Percentiles rank a stretch among this genome's conserved stretches.
These are phyloP conservation scores for Chymomyza procnemis DNA, from an alignment of 2,888 invertebrate species.

Conservation along the genomic window DNA sequence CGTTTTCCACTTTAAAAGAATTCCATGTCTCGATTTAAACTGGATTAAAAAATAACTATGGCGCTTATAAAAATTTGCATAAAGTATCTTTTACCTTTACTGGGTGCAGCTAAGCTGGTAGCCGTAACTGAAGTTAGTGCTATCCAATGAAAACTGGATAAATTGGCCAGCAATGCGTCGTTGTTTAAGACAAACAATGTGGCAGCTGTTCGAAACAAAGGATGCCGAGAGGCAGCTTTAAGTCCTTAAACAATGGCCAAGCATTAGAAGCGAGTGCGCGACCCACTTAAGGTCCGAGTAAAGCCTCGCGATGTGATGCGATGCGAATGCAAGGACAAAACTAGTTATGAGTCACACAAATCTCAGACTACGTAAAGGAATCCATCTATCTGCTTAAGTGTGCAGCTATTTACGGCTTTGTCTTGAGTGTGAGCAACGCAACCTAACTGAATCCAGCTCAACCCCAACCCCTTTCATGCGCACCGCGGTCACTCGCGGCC, in stretches of 20 bases:
- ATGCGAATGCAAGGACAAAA: slow-evolving; percentile 55
- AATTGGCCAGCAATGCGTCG: slow-evolving; percentile 25
- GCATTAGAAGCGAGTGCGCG: slow-evolving; percentile 48
- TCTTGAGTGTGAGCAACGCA: slow-evolving; percentile 3
- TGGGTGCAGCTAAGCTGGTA: slow-evolving; percentile 51
- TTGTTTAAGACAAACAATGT: slow-evolving; percentile 64
- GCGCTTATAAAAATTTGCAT: slow-evolving; percentile 49
- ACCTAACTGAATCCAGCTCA: slow-evolving; percentile 22
- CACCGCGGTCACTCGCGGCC: slow-evolving; percentile 52
- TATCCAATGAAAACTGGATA: not conserved
- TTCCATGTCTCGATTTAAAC: slow-evolving; percentile 54
- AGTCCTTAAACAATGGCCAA: slow-evolving; percentile 41
- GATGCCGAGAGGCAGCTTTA: slow-evolving; percentile 40
- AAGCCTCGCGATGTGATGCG: slow-evolving; percentile 20
- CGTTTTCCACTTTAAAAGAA: slow-evolving; percentile 28
- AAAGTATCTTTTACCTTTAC: slow-evolving; percentile 52
- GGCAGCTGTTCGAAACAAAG: slow-evolving; percentile 59
- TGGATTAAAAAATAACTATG: slow-evolving; percentile 54
- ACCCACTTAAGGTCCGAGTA: slow-evolving; percentile 66
- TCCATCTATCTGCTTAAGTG: slow-evolving; percentile 29
- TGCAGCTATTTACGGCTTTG: slow-evolving; percentile 44
- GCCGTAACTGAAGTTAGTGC: slow-evolving; percentile 55
- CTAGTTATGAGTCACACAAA: slow-evolving; percentile 71
- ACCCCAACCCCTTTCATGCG: slow-evolving; percentile 41
- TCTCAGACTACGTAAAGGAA: slow-evolving; percentile 52